Base-by-base conservation (phyloP, 2,888 invertebrate genomes). In the Halocaridina rubra region DNA sequence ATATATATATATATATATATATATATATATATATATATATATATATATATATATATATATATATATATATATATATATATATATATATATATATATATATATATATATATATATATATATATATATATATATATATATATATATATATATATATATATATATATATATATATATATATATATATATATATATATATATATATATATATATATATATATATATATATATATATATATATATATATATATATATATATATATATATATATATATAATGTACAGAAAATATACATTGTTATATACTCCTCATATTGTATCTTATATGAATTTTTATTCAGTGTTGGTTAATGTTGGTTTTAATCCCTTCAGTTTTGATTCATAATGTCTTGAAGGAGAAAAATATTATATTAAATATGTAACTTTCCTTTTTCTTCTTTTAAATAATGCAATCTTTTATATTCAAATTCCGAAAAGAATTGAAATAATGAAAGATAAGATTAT, bases 141-240 rank as follows among this genome's bases (percentile, higher is more conserved):
- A 24, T 2, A 67, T 67, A 67, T 67, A 67, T 67, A 67, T 27
- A 67, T 67, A 67, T 67, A 67, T 27, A 29, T 29, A 67, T 24
- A 22, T 67, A 24, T 22, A 24, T 2, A 67, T 67, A 67, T 67
- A 67, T 67, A 67, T 27, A 67, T 67, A 67, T 67, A 67, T 27
- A 29, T 29, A 67, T 29, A 67, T 19, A 24, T 29, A 67, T 29
- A 67, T 29, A 67, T 1, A 67, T 29, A 67, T 29, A 67, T 29
- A 67, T 67, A 67, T 67, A 67, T 19, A 67, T 27, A 67, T 67
- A 67, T 67, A 29, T 27, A 67, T 67, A 67, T 29, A 67, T 19
- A 67, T 27, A 67, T 67, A 67, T 67, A 67, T 67, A 29, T 64
- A 67, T 67, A 67, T 67, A 67, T 29, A 67, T 67, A 27, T 67